Evolutionary conservation across 2,797 vertebrate species (phyloP).

Genomic region (Microctenopoma steveboyesi): DNA sequence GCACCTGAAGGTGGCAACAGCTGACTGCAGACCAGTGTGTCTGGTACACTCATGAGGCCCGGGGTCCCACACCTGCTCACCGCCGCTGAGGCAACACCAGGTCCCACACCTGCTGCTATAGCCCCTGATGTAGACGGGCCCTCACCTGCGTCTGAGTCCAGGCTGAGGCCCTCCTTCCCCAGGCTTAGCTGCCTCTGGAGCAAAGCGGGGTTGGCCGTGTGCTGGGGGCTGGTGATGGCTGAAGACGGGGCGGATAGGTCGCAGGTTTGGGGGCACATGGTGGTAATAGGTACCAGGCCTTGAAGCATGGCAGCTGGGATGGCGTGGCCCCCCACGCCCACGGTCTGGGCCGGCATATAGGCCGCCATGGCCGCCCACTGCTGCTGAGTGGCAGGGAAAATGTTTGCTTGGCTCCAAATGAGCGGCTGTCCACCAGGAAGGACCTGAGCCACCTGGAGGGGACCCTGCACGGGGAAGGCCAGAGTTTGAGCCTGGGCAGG

Average conservation of each 20-base stretch:
- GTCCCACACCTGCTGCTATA: slow-evolving; percentile 45
- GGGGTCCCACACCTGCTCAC: slow-evolving; percentile 77
- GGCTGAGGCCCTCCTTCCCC: slow-evolving; percentile 57
- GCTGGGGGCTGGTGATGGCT: slow-evolving; percentile 91
- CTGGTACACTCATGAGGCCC: slow-evolving; percentile 61
- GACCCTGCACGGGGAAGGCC: slow-evolving; percentile 93
- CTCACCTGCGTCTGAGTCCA: slow-evolving; percentile 72
- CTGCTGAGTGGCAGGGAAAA: slow-evolving; percentile 94
- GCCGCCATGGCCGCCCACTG: slow-evolving; percentile 94
- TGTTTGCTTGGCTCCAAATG: slow-evolving; percentile 95
- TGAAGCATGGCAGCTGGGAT: slow-evolving; percentile 96
- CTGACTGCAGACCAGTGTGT: slow-evolving; percentile 91
- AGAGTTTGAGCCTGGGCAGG: slow-evolving; percentile 88
- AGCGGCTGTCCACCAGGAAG: slow-evolving; percentile 95
- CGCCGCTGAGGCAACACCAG: slow-evolving; percentile 45
- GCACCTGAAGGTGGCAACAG: slow-evolving; percentile 83
- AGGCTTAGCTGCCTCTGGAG: slow-evolving; percentile 80
- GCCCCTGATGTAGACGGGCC: slow-evolving; percentile 71
- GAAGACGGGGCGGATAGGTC: slow-evolving; percentile 83
- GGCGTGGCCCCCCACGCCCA: slow-evolving; percentile 86
- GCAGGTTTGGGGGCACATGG: slow-evolving; percentile 84
- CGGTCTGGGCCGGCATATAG: slow-evolving; percentile 96
- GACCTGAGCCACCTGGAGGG: slow-evolving; percentile 93
- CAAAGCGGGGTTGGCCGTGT: slow-evolving; percentile 82
- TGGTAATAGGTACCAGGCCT: slow-evolving; percentile 92